Conservation (phyloP, 2,888 invertebrate genomes). For the Stenotaenia linearis region DNA sequence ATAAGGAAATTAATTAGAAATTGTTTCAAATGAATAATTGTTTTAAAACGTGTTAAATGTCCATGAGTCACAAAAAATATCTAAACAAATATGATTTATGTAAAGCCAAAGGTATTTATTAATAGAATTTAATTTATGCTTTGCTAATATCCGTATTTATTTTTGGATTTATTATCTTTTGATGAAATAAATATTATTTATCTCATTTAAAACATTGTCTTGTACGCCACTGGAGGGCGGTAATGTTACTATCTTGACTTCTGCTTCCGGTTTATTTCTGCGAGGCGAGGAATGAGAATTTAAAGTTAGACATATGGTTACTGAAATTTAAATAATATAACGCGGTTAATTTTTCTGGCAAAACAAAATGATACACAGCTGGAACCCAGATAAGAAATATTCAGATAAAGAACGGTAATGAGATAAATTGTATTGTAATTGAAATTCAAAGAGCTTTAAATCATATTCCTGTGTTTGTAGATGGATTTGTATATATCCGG, state of each 20-base stretch:
- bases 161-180: too few relatives aligned
- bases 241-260: background rate
- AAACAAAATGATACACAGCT: slow-evolving; percentile 35
- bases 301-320: background rate
- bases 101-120: background rate
- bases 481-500: slow-evolving; percentile 96
- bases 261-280: background rate
- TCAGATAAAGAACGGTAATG: slow-evolving; percentile 68
- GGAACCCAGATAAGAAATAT: slow-evolving; percentile 65
- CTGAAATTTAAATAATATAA: background rate
- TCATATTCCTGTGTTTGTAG: slow-evolving; percentile 49
- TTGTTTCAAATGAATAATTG: too few relatives aligned
- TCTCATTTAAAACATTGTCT: background rate
- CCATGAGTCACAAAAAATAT: too few relatives aligned
- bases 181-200: too few relatives aligned
- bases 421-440: background rate
- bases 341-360: background rate
- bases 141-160: background rate
- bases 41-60: too few relatives aligned
- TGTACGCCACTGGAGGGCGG: too few relatives aligned
- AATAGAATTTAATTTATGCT: too few relatives aligned
- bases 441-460: background rate
- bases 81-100: too few relatives aligned
- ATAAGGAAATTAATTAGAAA: background rate
- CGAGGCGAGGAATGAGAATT: too few relatives aligned